These are phyloP conservation scores for Drosophila kepulauana DNA, from an alignment of 1,140 invertebrate genomes.

Conservation along the genomic window DNA sequence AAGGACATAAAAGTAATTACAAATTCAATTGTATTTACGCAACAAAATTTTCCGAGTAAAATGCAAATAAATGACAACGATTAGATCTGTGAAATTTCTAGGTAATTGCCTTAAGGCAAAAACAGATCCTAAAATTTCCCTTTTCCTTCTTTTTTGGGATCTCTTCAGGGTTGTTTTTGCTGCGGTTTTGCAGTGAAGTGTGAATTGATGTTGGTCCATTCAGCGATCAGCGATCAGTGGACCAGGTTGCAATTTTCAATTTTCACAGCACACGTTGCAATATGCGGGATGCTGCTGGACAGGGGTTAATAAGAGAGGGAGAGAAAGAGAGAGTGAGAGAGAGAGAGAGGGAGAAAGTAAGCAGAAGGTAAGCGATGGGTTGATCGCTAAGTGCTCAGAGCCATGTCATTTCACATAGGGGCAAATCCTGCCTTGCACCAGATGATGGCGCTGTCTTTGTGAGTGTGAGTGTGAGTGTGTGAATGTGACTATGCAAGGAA, in stretches of 20 bases:
- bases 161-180: neutral
- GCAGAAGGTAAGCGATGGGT: neutral
- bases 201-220: slow-evolving; percentile 38
- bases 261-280: slow-evolving; percentile 10
- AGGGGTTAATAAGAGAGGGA: slow-evolving; percentile 21
- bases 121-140: too few relatives aligned
- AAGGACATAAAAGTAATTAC: too few relatives aligned
- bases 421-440: slow-evolving; percentile 32
- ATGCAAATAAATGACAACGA: too few relatives aligned
- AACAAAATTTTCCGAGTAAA: too few relatives aligned
- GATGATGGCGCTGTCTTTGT: slow-evolving; percentile 13
- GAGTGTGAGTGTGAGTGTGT: neutral
- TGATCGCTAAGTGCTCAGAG: neutral
- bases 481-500: neutral
- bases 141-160: neutral
- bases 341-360: neutral
- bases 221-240: slow-evolving; percentile 18
- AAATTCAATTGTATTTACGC: too few relatives aligned
- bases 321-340: neutral
- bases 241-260: slow-evolving; percentile 27
- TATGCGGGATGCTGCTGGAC: slow-evolving; percentile 31
- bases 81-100: neutral
- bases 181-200: neutral
- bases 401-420: slow-evolving; percentile 29
- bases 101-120: neutral